phyloP scores from a whole-genome alignment of 2,888 invertebrate genomes.

The Temnothorax rugatulus region DNA sequence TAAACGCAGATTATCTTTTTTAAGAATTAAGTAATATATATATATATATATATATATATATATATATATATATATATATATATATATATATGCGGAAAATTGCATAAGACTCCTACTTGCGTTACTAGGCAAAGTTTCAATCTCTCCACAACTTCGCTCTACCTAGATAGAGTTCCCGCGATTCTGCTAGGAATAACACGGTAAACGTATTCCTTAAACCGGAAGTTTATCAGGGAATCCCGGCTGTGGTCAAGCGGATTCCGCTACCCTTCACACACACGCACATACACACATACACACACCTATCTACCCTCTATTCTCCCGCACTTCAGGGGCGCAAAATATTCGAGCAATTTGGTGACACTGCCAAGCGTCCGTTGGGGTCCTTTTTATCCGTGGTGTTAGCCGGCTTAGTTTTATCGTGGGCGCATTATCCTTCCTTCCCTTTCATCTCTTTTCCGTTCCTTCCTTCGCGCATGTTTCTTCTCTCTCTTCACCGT shows the following conservation, averaged over 20 bases:
- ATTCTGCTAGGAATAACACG: constrained; percentile 67
- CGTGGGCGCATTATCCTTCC: constrained; percentile 81
- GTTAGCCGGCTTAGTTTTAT: constrained; percentile 84
- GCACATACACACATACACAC: not conserved
- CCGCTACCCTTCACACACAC: constrained; percentile 12
- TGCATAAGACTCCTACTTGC: constrained; percentile 45
- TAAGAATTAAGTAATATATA: not conserved
- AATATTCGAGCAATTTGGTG: constrained; percentile 84
- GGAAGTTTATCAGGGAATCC: constrained; percentile 80
- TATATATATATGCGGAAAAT: constrained; percentile 18
- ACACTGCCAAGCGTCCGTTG: constrained; percentile 81
- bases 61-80: too few relatives aligned
- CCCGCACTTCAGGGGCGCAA: constrained; percentile 71
- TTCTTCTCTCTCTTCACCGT: constrained; percentile 37
- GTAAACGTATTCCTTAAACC: constrained; percentile 78
- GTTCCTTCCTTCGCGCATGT: constrained; percentile 12
- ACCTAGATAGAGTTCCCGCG: constrained; percentile 35
- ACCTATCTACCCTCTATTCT: constrained; percentile 40
- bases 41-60: too few relatives aligned
- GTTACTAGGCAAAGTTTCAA: constrained; percentile 27
- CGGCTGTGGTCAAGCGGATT: constrained; percentile 73
- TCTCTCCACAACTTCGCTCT: constrained; percentile 4
- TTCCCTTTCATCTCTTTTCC: constrained; percentile 62
- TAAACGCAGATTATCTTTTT: not conserved
- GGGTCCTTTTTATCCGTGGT: constrained; percentile 81